phyloP scores from a whole-genome alignment of 2,113 vertebrate genomes.

The Cavia aperea region DNA sequence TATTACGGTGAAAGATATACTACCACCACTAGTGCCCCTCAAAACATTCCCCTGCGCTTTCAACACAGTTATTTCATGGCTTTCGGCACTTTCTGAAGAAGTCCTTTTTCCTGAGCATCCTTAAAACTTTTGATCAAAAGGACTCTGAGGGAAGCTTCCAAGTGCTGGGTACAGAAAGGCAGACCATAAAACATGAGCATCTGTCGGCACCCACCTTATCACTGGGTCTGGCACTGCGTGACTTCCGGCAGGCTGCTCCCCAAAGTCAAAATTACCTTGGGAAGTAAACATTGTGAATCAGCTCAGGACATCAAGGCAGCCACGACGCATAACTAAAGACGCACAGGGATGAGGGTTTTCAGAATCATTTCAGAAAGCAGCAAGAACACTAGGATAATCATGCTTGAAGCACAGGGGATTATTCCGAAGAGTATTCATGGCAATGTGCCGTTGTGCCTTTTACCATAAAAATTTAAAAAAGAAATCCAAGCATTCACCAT shows the following conservation, averaged over 20 bases:
- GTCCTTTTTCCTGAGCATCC: not conserved
- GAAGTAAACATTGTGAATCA: not conserved
- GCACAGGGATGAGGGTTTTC: not conserved
- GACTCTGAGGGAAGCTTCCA: not conserved
- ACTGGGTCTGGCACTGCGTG: not conserved
- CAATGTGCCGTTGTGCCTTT: not conserved
- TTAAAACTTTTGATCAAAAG: not conserved
- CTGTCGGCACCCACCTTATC: not conserved
- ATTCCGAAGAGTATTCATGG: not conserved
- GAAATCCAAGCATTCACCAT: not conserved
- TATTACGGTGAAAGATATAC: not conserved
- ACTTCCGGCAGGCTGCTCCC: not conserved
- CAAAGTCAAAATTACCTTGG: not conserved
- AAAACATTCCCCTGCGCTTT: not conserved
- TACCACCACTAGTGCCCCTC: not conserved
- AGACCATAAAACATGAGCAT: not conserved
- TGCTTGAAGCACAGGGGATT: not conserved
- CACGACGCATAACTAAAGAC: not conserved
- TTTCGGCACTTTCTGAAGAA: not conserved
- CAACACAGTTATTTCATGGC: not conserved
- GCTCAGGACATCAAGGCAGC: not conserved
- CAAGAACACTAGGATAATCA: not conserved
- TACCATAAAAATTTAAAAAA: not conserved
- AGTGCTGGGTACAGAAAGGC: not conserved
- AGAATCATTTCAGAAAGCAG: not conserved